phyloP scores from a whole-genome alignment of 2,797 vertebrate genomes.

The Enteromius fasciolatus region DNA sequence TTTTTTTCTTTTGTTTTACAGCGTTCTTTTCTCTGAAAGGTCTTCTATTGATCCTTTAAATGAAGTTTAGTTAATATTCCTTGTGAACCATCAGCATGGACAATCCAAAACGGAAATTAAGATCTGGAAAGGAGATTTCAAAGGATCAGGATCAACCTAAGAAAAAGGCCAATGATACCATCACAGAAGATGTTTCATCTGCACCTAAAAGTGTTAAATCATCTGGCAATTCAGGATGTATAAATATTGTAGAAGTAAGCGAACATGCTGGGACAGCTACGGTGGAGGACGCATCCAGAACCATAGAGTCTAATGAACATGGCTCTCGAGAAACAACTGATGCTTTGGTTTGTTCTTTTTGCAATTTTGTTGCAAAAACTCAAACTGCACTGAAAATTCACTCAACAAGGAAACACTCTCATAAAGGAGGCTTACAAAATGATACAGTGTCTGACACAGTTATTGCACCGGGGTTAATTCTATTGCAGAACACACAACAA shows the following conservation, averaged over 20 bases:
- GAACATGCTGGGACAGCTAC: neutral
- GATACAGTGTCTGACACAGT: constrained; percentile 8
- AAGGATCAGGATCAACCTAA: constrained; percentile 58
- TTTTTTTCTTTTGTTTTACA: neutral
- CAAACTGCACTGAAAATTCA: constrained; percentile 80
- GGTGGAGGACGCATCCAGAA: neutral
- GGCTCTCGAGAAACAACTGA: constrained; percentile 48
- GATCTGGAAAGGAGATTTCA: constrained; percentile 58
- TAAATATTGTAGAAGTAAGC: neutral
- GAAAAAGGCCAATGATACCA: constrained; percentile 60
- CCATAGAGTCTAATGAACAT: neutral
- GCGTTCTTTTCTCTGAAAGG: constrained; percentile 12
- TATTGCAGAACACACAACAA: constrained; percentile 14
- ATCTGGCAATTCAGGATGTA: neutral
- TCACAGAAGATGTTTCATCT: constrained; percentile 51
- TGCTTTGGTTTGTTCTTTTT: constrained; percentile 65
- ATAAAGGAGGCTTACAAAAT: constrained; percentile 50
- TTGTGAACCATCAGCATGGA: constrained; percentile 59
- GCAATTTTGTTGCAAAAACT: constrained; percentile 74
- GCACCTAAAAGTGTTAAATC: constrained; percentile 65
- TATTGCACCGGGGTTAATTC: neutral
- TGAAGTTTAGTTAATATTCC: neutral
- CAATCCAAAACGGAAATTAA: constrained; percentile 58
- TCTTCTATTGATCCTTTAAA: constrained; percentile 22
- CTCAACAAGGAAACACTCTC: constrained; percentile 70